Evolutionary conservation across 2,113 vertebrate genomes (phyloP), one percentile per base, ranked within the genome.

Genomic region (Ceyx cyanopectus): DNA sequence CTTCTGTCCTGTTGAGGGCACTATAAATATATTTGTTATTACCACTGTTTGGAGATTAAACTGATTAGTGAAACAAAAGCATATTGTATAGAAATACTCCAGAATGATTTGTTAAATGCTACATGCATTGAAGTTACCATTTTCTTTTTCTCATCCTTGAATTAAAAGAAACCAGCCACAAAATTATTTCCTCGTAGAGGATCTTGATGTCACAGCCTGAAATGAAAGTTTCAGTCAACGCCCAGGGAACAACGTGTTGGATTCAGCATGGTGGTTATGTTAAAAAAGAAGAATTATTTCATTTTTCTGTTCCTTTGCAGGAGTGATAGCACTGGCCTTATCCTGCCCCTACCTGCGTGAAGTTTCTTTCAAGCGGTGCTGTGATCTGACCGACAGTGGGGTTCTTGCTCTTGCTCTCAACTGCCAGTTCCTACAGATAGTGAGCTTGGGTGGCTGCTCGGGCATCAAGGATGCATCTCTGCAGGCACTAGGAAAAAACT

Each of bases 401-500:
- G 67, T 98, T 66, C 93, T 98, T 56, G 97, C 98, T 68, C 97
- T 98, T 27, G 97, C 98, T 0, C 95, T 95, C 77, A 97, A 97
- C 37, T 98, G 98, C 93, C 97, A 88, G 10, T 96, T 97, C 77
- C 90, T 98, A 4, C 97, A 97, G 77, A 94, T 98, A 57, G 76
- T 98, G 34, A 98, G 97, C 50, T 65, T 98, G 73, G 97, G 98
- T 13, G 93, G 97, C 92, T 98, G 98, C 85, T 94, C 89, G 20
- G 88, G 95, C 30, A 97, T 98, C 84, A 98, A 95, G 24, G 98
- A 98, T 66, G 83, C 85, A 56, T 98, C 98, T 74, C 92, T 98
- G 82, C 96, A 94, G 48, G 98, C 98, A 5, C 81, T 98, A 15
- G 98, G 98, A 48, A 53, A 98, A 90, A 96, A 98, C 91, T 98